phyloP scores from a whole-genome alignment of 2,888 invertebrate genomes.

The Cenopis cana region DNA sequence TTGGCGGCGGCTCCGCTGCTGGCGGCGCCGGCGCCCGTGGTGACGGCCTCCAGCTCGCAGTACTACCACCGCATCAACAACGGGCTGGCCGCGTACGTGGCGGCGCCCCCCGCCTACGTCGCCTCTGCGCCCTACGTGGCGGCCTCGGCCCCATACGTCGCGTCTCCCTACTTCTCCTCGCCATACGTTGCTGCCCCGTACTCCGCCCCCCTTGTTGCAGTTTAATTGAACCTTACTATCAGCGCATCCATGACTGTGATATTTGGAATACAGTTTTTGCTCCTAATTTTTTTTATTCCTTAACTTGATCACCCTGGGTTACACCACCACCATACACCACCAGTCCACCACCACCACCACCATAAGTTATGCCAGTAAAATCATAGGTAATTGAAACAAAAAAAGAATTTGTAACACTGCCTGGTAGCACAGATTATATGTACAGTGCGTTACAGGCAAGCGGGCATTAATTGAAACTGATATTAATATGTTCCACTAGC shows the following conservation, averaged over 20 bases:
- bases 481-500: no score
- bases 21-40: slow-evolving; percentile 72
- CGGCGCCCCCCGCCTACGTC: slow-evolving; percentile 61
- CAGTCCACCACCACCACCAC: no score
- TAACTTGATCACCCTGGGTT: no score
- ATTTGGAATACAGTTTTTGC: slow-evolving; percentile 7
- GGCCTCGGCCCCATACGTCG: slow-evolving; percentile 52
- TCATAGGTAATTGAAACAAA: no score
- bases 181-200: slow-evolving; percentile 57
- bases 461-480: no score
- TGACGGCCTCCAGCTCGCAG: slow-evolving; percentile 88
- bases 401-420: no score
- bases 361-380: no score
- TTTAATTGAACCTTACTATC: slow-evolving; percentile 13
- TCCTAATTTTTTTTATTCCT: background rate
- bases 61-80: slow-evolving; percentile 88
- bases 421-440: no score
- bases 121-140: slow-evolving; percentile 57
- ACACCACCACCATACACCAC: no score
- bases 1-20: slow-evolving; percentile 57
- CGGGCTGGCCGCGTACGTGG: slow-evolving; percentile 74
- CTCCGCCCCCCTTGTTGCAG: slow-evolving; percentile 32
- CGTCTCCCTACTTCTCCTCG: slow-evolving; percentile 51
- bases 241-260: background rate
- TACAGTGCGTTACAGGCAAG: no score